phyloP scores from a whole-genome alignment of 2,888 invertebrate genomes.

The Ferrisia virgata region DNA sequence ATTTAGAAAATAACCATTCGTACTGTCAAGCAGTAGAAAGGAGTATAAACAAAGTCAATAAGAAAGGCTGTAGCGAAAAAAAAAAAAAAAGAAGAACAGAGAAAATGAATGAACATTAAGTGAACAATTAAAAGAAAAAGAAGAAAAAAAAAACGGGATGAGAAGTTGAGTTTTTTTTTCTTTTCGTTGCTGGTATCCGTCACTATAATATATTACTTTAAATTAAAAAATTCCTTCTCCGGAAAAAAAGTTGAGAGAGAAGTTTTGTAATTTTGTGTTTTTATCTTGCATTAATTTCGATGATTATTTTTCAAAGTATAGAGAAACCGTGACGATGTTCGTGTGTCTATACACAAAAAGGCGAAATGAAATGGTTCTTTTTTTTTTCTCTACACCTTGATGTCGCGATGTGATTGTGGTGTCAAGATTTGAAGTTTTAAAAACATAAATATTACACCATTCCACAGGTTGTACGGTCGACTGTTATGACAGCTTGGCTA shows the following conservation, averaged over 20 bases:
- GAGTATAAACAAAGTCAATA: constrained; percentile 19
- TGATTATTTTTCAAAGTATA: background rate
- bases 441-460: constrained; percentile 1
- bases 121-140: constrained; percentile 14
- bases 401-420: constrained; percentile 1
- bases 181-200: constrained; percentile 23
- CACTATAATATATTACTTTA: constrained; percentile 38
- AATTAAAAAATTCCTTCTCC: constrained; percentile 39
- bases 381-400: background rate
- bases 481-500: background rate
- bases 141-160: background rate
- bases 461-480: constrained; percentile 3
- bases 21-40: background rate
- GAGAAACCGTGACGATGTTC: background rate
- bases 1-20: constrained; percentile 16
- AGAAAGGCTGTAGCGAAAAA: background rate
- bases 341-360: background rate
- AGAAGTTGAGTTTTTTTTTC: constrained; percentile 20
- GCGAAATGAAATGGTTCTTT: background rate
- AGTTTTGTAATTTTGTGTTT: background rate
- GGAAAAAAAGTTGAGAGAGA: background rate
- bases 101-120: constrained; percentile 13
- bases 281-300: constrained; percentile 12
- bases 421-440: background rate
- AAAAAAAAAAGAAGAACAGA: background rate